phyloP scores from a whole-genome alignment of 2,888 invertebrate species.

The Tinea trinotella region DNA sequence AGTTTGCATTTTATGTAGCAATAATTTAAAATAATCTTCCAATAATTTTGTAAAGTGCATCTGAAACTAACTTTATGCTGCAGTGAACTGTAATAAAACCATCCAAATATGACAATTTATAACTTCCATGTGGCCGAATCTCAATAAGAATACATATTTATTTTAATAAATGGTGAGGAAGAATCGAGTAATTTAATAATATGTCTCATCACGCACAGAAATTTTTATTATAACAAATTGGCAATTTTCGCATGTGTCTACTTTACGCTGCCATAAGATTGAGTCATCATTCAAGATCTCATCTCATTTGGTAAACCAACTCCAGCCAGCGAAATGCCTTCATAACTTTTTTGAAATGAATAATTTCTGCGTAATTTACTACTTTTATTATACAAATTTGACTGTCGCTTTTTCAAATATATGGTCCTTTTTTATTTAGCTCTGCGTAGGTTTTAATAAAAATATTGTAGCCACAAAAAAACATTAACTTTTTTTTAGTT shows the following conservation, averaged over 20 bases:
- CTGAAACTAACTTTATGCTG: background rate
- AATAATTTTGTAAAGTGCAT: conserved; percentile 6
- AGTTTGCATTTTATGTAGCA: conserved; percentile 1
- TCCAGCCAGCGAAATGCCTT: conserved; percentile 47
- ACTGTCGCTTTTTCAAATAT: conserved; percentile 10
- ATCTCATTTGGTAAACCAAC: conserved; percentile 50
- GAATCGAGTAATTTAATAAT: conserved; percentile 15
- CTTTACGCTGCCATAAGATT: conserved; percentile 58
- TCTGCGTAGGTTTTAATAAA: too few species aligned
- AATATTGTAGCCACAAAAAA: too few species aligned
- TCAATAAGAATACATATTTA: conserved; percentile 7
- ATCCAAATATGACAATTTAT: conserved; percentile 39
- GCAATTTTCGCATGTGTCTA: conserved; percentile 65
- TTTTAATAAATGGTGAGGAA: conserved; percentile 18
- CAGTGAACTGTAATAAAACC: conserved; percentile 1
- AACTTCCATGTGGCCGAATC: conserved; percentile 22
- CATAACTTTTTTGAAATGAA: conserved; percentile 31
- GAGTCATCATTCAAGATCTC: conserved; percentile 55
- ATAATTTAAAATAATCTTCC: conserved; percentile 4
- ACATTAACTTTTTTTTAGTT: too few species aligned
- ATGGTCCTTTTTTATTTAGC: background rate
- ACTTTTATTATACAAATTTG: conserved; percentile 13
- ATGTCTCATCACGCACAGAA: conserved; percentile 4
- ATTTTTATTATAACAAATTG: conserved; percentile 64
- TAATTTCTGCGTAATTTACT: conserved; percentile 10